phyloP scores from a whole-genome alignment of 2,888 invertebrate genomes.

The Notocelia uddmanniana region DNA sequence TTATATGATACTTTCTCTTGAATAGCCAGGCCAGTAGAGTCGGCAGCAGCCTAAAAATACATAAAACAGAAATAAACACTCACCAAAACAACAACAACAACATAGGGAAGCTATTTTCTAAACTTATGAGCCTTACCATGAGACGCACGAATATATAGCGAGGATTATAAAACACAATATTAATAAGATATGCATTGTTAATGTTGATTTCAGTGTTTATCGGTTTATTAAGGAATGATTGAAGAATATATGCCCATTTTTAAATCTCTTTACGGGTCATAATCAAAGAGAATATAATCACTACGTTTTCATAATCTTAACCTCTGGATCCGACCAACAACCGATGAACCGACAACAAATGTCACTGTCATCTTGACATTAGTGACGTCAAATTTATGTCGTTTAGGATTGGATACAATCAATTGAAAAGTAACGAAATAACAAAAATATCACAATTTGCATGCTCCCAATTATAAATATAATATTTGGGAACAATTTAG shows the following conservation, averaged over 20 bases:
- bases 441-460: neutral
- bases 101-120: conserved; percentile 52
- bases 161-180: conserved; percentile 71
- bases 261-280: conserved; percentile 39
- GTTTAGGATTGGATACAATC: conserved; percentile 19
- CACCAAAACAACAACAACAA: conserved; percentile 58
- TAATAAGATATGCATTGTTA: conserved; percentile 72
- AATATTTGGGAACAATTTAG: no score
- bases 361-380: conserved; percentile 29
- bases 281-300: no score
- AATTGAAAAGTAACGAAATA: neutral
- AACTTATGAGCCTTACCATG: conserved; percentile 87
- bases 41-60: conserved; percentile 89
- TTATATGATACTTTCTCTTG: conserved; percentile 91
- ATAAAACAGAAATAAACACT: conserved; percentile 56
- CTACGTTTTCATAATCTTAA: no score
- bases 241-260: conserved; percentile 36
- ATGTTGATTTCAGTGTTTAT: conserved; percentile 5
- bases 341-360: conserved; percentile 31
- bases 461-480: no score
- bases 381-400: conserved; percentile 6
- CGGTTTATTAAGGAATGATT: conserved; percentile 18
- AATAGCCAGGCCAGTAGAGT: conserved; percentile 92
- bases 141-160: conserved; percentile 86
- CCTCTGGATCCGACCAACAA: conserved; percentile 25